Percentiles rank a stretch among this genome's conserved stretches.
Conservation (phyloP, 2,113 vertebrate genomes). For the Perca flavescens region DNA sequence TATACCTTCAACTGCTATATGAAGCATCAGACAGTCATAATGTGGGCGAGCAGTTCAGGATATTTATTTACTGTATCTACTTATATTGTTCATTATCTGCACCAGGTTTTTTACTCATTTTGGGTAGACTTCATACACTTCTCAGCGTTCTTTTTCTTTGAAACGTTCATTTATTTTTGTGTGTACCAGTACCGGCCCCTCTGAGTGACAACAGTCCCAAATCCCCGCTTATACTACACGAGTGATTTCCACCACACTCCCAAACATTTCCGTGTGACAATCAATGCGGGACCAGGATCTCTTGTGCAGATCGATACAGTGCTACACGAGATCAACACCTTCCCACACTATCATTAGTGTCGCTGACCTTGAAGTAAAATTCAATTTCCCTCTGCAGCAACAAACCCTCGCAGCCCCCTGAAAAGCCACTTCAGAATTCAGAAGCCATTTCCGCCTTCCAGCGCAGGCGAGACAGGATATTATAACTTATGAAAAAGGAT, state of each 20-base stretch:
- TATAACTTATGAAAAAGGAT: slow-evolving; percentile 76
- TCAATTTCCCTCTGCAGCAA: slow-evolving; percentile 82
- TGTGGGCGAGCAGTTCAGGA: slow-evolving; percentile 19
- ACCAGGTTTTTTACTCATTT: neutral
- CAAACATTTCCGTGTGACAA: slow-evolving; percentile 71
- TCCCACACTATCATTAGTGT: slow-evolving; percentile 81
- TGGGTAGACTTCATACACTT: neutral
- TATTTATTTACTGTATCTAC: neutral
- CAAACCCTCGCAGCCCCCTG: slow-evolving; percentile 50
- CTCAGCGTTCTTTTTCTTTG: neutral
- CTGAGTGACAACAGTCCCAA: slow-evolving; percentile 41
- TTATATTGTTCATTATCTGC: neutral
- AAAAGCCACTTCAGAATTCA: slow-evolving; percentile 75
- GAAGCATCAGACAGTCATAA: slow-evolving; percentile 18
- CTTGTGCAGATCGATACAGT: slow-evolving; percentile 68
- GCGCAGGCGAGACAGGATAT: slow-evolving; percentile 74
- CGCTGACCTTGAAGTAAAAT: slow-evolving; percentile 86
- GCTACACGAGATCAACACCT: slow-evolving; percentile 74
- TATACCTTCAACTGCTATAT: slow-evolving; percentile 20
- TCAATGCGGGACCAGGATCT: slow-evolving; percentile 71
- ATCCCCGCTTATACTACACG: slow-evolving; percentile 43
- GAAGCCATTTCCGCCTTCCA: slow-evolving; percentile 77
- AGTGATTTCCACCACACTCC: slow-evolving; percentile 63
- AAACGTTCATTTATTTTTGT: slow-evolving; percentile 22
- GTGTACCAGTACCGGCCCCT: neutral